Conservation (phyloP, 2,797 vertebrate genomes). For the Periparus ater region DNA sequence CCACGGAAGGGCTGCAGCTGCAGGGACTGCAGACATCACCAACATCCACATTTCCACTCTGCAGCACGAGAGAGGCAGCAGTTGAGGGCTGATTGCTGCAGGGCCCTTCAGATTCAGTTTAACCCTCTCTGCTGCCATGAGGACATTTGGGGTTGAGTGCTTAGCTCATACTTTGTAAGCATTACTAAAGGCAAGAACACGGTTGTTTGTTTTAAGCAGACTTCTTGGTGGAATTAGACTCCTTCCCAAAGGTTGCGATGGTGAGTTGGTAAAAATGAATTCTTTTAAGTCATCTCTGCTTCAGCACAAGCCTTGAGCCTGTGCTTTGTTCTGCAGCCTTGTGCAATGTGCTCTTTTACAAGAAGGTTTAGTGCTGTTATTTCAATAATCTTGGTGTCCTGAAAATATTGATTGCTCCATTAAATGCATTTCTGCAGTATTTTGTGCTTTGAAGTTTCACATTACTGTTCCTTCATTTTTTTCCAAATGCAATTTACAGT, state of each 20-base stretch:
- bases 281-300: neutral
- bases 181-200: neutral
- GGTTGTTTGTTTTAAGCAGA: neutral
- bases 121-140: conserved; percentile 1
- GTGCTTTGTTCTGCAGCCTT: neutral
- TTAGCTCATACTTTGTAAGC: neutral
- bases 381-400: neutral
- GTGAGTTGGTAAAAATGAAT: neutral
- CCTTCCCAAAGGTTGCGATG: neutral
- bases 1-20: neutral
- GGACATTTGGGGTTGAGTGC: neutral
- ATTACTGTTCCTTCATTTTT: neutral
- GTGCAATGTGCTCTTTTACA: neutral
- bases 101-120: neutral
- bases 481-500: neutral
- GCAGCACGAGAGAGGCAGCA: conserved; percentile 6
- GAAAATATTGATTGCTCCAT: neutral
- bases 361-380: neutral
- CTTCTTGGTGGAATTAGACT: neutral
- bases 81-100: neutral
- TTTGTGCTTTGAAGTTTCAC: neutral
- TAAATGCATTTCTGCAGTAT: neutral
- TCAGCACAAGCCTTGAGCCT: neutral
- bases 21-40: neutral
- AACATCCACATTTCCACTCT: neutral